phyloP scores from a whole-genome alignment of 2,797 vertebrate species.

The Sebastolobus altivelis region DNA sequence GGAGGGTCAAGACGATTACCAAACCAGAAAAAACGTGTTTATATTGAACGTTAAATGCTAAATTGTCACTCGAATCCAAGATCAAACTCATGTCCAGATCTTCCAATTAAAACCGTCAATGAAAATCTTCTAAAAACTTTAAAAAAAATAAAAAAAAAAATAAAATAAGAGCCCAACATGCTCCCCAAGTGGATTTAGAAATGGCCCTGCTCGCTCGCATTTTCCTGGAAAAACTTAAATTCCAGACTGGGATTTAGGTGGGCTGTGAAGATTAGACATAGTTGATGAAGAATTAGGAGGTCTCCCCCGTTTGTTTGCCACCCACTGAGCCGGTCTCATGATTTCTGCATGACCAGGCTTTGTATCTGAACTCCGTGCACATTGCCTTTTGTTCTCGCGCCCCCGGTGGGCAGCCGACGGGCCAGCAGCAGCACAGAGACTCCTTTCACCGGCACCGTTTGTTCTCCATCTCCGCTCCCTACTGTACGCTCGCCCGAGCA shows the following conservation, averaged over 20 bases:
- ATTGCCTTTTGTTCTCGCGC: conserved; percentile 69
- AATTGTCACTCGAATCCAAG: background rate
- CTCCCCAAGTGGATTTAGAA: conserved; percentile 21
- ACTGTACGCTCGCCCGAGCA: conserved; percentile 33
- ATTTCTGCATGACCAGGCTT: conserved; percentile 80
- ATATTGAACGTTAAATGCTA: background rate
- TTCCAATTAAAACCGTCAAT: background rate
- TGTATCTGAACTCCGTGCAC: conserved; percentile 62
- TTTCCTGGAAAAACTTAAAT: conserved; percentile 48
- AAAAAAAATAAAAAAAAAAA: background rate
- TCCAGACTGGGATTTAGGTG: conserved; percentile 65
- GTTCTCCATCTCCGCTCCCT: conserved; percentile 29
- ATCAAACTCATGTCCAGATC: background rate
- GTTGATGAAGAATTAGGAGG: conserved; percentile 63
- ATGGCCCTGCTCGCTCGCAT: background rate
- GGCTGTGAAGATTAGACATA: conserved; percentile 65
- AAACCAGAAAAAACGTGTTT: background rate
- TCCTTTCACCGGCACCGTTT: conserved; percentile 65
- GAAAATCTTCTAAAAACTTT: background rate
- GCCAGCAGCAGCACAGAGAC: conserved; percentile 67
- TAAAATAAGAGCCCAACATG: background rate
- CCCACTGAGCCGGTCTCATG: conserved; percentile 83
- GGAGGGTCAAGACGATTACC: background rate
- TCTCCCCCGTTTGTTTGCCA: conserved; percentile 66
- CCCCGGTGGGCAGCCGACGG: conserved; percentile 59